A percentile compares a stretch with the other conserved stretches of the same genome.
Conservation (phyloP, 1,140 invertebrate genomes). For the Spodoptera litura region DNA sequence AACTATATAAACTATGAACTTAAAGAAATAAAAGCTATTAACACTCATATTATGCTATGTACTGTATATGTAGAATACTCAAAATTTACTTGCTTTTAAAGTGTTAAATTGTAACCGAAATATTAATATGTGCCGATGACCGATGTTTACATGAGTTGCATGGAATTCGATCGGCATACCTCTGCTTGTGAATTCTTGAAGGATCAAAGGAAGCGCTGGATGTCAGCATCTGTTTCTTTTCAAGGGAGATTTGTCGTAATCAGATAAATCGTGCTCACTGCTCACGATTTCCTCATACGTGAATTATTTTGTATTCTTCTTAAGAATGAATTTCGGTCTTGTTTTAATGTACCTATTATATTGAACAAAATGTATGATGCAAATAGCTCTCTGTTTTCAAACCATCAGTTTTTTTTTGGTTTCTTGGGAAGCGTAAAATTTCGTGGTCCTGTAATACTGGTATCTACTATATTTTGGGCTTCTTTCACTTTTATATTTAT, state of each 20-base stretch:
- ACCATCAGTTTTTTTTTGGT: too few species aligned
- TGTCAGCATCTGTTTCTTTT: constrained; percentile 69
- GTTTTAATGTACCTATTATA: background rate
- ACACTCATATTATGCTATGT: too few species aligned
- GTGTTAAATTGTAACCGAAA: constrained; percentile 48
- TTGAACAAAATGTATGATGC: background rate
- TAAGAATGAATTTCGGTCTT: background rate
- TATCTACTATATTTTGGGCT: too few species aligned
- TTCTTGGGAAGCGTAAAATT: too few species aligned
- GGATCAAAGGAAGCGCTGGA: constrained; percentile 69
- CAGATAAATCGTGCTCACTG: constrained; percentile 70
- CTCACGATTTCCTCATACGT: constrained; percentile 65
- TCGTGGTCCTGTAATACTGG: too few species aligned
- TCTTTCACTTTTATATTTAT: too few species aligned
- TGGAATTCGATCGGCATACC: constrained; percentile 45
- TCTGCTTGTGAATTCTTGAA: constrained; percentile 51
- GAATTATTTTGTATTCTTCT: constrained; percentile 50
- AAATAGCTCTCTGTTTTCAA: too few species aligned
- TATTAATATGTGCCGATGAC: constrained; percentile 54
- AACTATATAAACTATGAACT: too few species aligned
- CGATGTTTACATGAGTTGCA: constrained; percentile 53
- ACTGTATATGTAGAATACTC: background rate
- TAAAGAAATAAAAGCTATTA: too few species aligned
- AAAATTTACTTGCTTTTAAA: constrained; percentile 31
- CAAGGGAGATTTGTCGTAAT: constrained; percentile 70